These are phyloP conservation scores for Megalops cyprinoides DNA, from an alignment of 2,797 vertebrate species.

Conservation along the genomic window DNA sequence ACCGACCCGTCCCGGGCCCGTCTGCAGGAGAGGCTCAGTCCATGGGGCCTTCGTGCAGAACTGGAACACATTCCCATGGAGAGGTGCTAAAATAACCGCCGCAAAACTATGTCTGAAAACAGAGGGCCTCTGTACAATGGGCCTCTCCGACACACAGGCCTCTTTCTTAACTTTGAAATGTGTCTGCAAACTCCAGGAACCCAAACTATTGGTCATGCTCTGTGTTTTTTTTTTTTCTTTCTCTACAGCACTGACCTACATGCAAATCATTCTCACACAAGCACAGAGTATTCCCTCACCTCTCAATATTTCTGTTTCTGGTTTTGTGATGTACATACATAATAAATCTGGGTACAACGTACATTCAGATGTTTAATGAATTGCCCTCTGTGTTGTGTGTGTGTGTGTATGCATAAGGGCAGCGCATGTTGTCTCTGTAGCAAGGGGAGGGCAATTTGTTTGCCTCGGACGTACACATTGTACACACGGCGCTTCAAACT, in stretches of 20 bases:
- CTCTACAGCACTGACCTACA: background rate
- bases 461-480: background rate
- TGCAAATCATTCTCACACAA: background rate
- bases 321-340: background rate
- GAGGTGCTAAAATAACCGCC: constrained; percentile 23
- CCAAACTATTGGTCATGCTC: background rate
- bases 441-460: background rate
- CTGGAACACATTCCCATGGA: constrained; percentile 15
- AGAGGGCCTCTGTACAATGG: constrained; percentile 8
- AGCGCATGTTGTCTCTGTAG: background rate
- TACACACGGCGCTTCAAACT: background rate
- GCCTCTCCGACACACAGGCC: constrained; percentile 10
- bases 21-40: background rate
- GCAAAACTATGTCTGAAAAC: constrained; percentile 19
- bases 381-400: background rate
- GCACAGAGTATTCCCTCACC: background rate
- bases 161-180: constrained; percentile 23
- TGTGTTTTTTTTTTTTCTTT: constrained; percentile 6
- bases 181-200: background rate
- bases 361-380: background rate
- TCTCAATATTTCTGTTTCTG: background rate
- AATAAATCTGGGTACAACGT: background rate
- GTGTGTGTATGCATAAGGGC: background rate
- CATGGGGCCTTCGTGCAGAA: constrained; percentile 4
- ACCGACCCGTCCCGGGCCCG: background rate